Evolutionary conservation across 2,888 invertebrate genomes (phyloP).

Genomic region (Ennomos quercinarius): DNA sequence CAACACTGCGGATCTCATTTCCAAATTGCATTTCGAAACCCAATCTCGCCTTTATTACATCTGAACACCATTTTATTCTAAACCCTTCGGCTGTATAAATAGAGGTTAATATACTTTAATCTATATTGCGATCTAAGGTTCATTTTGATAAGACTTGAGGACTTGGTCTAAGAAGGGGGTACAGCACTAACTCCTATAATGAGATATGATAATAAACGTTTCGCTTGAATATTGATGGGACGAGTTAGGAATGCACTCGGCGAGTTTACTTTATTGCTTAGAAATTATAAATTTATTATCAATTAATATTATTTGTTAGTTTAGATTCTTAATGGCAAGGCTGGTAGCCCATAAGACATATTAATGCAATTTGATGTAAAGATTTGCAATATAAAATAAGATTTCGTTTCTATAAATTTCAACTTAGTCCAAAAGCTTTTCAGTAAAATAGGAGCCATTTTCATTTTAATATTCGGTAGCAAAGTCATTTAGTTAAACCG

Average conservation of each 20-base stretch:
- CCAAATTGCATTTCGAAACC: constrained; percentile 83
- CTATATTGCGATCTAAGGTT: constrained; percentile 29
- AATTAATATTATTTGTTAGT: constrained; percentile 19
- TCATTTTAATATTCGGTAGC: no score
- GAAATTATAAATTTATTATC: constrained; percentile 40
- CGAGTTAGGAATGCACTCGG: constrained; percentile 79
- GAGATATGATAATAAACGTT: constrained; percentile 86
- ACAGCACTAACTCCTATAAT: constrained; percentile 85
- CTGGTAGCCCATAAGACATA: no score
- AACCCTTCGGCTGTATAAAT: constrained; percentile 33
- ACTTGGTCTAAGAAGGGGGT: constrained; percentile 69
- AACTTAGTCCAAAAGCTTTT: no score
- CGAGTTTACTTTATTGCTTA: constrained; percentile 71
- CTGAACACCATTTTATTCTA: constrained; percentile 48
- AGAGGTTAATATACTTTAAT: constrained; percentile 46
- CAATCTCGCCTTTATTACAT: constrained; percentile 79
- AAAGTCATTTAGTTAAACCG: no score
- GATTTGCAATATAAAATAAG: no score
- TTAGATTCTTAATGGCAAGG: not conserved
- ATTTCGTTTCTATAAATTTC: no score
- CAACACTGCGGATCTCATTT: constrained; percentile 82
- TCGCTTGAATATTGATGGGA: constrained; percentile 83
- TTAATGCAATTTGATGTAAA: no score
- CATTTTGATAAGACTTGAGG: constrained; percentile 7
- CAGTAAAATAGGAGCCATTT: no score